Percentiles rank a stretch among this genome's conserved stretches.
phyloP scores from a whole-genome alignment of 2,797 vertebrate genomes.

The Melanotaenia maccullochi region DNA sequence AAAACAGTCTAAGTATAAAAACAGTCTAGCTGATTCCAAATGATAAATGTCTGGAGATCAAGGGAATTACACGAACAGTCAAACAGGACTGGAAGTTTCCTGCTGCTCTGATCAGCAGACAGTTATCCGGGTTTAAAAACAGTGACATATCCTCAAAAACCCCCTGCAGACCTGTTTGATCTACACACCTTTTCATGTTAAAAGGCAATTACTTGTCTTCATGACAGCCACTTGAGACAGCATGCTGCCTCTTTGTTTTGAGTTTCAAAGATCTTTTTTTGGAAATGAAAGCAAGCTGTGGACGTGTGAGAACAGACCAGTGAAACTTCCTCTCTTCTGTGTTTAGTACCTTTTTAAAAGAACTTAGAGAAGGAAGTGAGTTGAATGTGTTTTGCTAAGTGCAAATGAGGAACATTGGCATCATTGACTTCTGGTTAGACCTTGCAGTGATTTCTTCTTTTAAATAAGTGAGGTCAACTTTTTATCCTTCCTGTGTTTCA shows the following conservation, averaged over 20 bases:
- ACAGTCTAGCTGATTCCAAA: conserved; percentile 14
- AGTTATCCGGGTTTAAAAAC: conserved; percentile 42
- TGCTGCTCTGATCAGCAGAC: conserved; percentile 24
- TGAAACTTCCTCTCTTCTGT: conserved; percentile 28
- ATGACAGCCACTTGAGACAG: conserved; percentile 31
- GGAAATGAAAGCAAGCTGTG: conserved; percentile 47
- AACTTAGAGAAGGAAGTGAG: conserved; percentile 1
- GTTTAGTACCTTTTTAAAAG: not conserved
- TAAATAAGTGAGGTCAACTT: conserved; percentile 54
- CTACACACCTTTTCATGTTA: conserved; percentile 46
- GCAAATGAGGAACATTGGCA: conserved; percentile 10
- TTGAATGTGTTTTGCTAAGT: conserved; percentile 26
- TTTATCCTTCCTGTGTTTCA: conserved; percentile 10
- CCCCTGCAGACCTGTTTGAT: conserved; percentile 54
- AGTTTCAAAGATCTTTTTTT: conserved; percentile 24
- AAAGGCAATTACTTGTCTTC: not conserved
- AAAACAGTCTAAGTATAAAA: not conserved
- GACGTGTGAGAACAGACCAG: conserved; percentile 6
- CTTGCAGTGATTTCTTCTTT: conserved; percentile 56
- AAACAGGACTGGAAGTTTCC: conserved; percentile 42
- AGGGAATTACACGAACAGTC: conserved; percentile 45
- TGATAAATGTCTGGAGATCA: conserved; percentile 38
- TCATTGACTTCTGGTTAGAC: conserved; percentile 60
- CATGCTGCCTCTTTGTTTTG: conserved; percentile 39
- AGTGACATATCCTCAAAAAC: conserved; percentile 17